Conservation (phyloP, 2,888 invertebrate species). For the Orthosia incerta region DNA sequence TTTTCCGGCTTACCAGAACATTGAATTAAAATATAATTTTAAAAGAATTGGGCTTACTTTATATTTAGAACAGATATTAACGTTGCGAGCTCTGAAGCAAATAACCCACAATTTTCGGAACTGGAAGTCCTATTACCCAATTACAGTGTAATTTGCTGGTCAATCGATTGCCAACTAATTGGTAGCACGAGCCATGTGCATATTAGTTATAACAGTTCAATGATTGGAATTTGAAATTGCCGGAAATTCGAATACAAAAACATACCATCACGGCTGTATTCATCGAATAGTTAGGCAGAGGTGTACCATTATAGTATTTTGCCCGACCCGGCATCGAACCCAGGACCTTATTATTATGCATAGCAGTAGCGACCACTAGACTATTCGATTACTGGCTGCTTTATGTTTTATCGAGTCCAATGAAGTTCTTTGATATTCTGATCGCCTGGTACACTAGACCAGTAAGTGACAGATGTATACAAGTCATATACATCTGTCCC, state of each 20-base stretch:
- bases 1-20: no score
- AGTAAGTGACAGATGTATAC: no score
- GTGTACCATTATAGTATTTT: no score
- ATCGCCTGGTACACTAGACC: neutral
- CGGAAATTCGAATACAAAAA: neutral
- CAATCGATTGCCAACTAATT: conserved; percentile 20
- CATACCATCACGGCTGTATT: no score
- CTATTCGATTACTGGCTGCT: neutral
- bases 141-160: conserved; percentile 11
- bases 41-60: neutral
- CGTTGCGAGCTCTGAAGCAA: neutral
- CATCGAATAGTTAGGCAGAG: no score
- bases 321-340: no score
- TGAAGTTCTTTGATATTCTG: neutral
- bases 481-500: no score
- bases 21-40: no score
- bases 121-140: neutral
- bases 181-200: conserved; percentile 6
- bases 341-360: no score
- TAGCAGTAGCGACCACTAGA: no score
- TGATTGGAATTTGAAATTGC: neutral
- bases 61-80: neutral
- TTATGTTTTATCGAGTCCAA: no score
- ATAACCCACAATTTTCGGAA: neutral
- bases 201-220: neutral